Conservation (phyloP, 2,888 invertebrate species). For the Tenodera sinensis region DNA sequence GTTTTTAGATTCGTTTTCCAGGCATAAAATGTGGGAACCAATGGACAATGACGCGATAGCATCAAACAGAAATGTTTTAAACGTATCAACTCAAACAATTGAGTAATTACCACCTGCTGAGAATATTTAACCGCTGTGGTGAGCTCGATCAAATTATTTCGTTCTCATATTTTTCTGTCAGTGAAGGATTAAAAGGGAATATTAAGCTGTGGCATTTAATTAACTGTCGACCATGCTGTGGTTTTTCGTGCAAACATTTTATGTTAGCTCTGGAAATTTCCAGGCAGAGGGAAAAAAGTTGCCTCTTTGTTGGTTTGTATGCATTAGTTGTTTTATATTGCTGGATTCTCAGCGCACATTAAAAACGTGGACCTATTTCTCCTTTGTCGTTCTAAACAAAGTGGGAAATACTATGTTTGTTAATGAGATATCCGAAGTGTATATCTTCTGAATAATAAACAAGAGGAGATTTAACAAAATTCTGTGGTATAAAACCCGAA, state of each 20-base stretch:
- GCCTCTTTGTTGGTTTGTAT: background rate
- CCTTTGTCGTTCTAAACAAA: no score
- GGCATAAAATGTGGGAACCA: background rate
- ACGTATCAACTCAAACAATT: background rate
- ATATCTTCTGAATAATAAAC: no score
- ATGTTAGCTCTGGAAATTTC: background rate
- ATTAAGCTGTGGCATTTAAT: background rate
- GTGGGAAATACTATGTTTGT: no score
- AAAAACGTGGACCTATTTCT: background rate
- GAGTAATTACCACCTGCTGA: background rate
- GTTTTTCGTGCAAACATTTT: background rate
- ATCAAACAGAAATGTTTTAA: background rate
- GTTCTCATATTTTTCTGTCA: background rate
- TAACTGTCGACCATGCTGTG: background rate
- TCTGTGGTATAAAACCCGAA: no score
- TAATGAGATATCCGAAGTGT: no score
- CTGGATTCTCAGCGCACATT: background rate
- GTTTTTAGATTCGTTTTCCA: background rate
- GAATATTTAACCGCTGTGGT: background rate
- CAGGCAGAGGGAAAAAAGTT: background rate
- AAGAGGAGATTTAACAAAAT: no score
- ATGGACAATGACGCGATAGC: background rate
- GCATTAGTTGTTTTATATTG: background rate
- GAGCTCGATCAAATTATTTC: background rate
- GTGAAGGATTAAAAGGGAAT: background rate